Evolutionary conservation across 2,888 invertebrate species (phyloP).

Genomic region (Rotaria socialis): DNA sequence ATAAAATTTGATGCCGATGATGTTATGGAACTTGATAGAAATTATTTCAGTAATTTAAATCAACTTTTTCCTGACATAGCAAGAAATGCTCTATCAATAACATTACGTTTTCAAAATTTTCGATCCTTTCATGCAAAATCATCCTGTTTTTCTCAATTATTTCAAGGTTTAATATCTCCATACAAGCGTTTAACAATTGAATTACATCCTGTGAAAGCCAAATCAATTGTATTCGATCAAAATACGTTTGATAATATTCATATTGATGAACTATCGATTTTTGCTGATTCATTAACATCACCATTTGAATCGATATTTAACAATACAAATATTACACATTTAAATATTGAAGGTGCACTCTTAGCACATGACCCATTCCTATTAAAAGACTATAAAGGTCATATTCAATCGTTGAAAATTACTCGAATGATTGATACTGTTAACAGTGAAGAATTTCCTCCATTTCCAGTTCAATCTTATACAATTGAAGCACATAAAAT

Average conservation of each 20-base stretch:
- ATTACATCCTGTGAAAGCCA: background rate
- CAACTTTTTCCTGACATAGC: background rate
- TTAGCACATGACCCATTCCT: background rate
- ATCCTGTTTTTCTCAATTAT: background rate
- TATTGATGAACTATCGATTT: background rate
- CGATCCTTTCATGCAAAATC: background rate
- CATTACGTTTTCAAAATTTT: background rate
- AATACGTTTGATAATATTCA: background rate
- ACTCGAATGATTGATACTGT: slow-evolving; percentile 21
- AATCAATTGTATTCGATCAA: background rate
- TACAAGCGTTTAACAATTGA: background rate
- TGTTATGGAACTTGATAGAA: background rate
- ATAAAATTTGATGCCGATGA: background rate
- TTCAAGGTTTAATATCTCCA: background rate
- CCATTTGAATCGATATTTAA: background rate
- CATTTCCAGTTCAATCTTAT: slow-evolving; percentile 8
- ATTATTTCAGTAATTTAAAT: background rate
- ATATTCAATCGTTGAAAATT: background rate
- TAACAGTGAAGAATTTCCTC: background rate
- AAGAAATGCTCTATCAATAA: background rate
- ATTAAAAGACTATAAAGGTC: background rate
- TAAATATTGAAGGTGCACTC: background rate
- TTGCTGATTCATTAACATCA: slow-evolving; percentile 8
- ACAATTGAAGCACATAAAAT: slow-evolving; percentile 11
- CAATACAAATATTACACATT: background rate